These are phyloP conservation scores for Chymomyza costata DNA, from an alignment of 1,140 invertebrate genomes.

Conservation along the genomic window DNA sequence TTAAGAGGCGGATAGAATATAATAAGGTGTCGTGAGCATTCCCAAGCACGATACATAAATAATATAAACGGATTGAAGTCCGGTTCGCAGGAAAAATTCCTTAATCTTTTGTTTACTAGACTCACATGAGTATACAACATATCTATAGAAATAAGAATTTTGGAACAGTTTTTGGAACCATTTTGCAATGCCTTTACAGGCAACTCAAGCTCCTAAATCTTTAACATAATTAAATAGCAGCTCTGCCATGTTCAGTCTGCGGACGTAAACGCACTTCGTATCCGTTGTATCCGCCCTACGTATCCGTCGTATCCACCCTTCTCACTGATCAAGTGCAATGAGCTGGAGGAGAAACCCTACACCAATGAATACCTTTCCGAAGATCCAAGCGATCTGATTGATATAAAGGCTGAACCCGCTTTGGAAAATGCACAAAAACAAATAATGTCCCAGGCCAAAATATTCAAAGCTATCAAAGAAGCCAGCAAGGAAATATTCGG, in stretches of 20 bases:
- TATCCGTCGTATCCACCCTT: no score
- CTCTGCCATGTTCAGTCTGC: no score
- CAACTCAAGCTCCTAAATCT: slow-evolving; percentile 57
- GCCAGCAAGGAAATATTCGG: slow-evolving; percentile 81
- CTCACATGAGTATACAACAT: no score
- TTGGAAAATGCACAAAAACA: slow-evolving; percentile 84
- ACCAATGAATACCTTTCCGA: slow-evolving; percentile 77
- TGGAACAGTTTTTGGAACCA: no score
- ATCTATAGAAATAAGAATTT: no score
- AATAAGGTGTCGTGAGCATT: no score
- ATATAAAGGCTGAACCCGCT: slow-evolving; percentile 81
- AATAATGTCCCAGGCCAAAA: slow-evolving; percentile 84
- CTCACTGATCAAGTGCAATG: slow-evolving; percentile 58
- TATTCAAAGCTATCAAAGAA: slow-evolving; percentile 86
- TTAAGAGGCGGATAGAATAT: no score
- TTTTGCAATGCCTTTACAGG: slow-evolving; percentile 86
- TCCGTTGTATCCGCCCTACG: slow-evolving; percentile 76
- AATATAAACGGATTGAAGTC: no score
- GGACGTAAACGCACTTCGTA: slow-evolving; percentile 80
- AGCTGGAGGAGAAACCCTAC: slow-evolving; percentile 57
- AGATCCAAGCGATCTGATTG: slow-evolving; percentile 79
- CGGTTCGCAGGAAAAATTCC: no score
- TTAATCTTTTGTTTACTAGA: no score
- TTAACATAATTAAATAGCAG: no score
- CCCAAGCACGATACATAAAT: no score